Base-by-base conservation (phyloP, 2,113 vertebrate genomes). In the Ariopsis seemanni region DNA sequence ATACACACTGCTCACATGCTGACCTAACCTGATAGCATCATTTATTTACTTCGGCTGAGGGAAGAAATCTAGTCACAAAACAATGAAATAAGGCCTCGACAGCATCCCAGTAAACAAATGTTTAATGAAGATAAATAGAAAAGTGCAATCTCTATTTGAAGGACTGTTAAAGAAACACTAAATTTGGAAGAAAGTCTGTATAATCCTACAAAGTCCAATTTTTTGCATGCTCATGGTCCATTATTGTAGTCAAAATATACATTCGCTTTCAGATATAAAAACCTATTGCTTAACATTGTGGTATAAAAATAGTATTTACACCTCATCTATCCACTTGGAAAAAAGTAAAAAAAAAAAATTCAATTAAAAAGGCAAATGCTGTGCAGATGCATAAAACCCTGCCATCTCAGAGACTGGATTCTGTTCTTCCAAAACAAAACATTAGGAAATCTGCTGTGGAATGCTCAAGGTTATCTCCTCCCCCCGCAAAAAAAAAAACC, bases 201-300 rank as follows among this genome's bases (percentile, higher is more conserved):
- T 84, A 74, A 84, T 75, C 58, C 77, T 72, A 71, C 58, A 52
- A 30, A 77, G 90, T 92, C 93, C 93, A 93, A 91, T 92, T 82
- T 82, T 60, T 92, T 80, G 48, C 87, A 86, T 85, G 77, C 63
- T 90, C 20, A 83, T 63, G 80, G 86, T 90, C 91, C 90, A 90
- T 91, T 88, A 80, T 88, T 89, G 87, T 89, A 89, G 92, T 94
- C 94, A 95, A 95, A 95, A 95, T 94, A 94, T 93, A 94, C 92
- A 93, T 87, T 92, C 91, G 58, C 50, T 50, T 80, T 78, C 50
- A 89, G 87, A 92, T 94, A 94, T 92, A 95, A 93, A 94, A 93
- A 90, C 87, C 89, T 89, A 90, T 85, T 89, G 91, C 90, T 90
- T 86, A 88, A 18, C 60, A 85, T 89, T 89, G 91, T 92, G 86